A percentile compares a stretch with the other conserved stretches of the same genome.
Evolutionary conservation across 2,797 vertebrate genomes (phyloP).

Genomic region (Rhynchonycteris naso): DNA sequence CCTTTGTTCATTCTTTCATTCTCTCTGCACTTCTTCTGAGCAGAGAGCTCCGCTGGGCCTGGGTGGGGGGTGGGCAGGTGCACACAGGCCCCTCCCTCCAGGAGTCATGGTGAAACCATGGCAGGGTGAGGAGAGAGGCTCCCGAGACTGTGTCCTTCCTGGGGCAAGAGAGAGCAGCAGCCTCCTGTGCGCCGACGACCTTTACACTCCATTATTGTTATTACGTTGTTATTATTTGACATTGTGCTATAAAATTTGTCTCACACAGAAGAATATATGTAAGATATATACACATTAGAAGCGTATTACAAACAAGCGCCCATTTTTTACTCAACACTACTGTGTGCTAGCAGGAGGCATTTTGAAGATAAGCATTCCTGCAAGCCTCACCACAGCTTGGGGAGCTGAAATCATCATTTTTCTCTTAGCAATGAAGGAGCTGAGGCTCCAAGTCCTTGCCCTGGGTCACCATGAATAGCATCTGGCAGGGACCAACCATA

Average conservation of each 20-base stretch:
- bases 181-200: background rate
- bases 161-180: background rate
- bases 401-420: background rate
- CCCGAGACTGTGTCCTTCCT: background rate
- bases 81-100: no score
- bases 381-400: fast-evolving
- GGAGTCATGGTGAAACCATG: background rate
- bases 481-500: no score
- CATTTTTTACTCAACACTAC: background rate
- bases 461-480: fast-evolving
- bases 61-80: fast-evolving
- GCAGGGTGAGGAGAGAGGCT: background rate
- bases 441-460: background rate
- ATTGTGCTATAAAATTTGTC: background rate
- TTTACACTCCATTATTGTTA: background rate
- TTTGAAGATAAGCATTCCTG: background rate
- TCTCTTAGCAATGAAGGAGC: background rate
- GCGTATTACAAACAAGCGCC: background rate
- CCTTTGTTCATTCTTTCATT: fast-evolving
- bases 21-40: background rate
- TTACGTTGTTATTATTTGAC: background rate
- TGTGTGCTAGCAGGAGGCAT: fast-evolving
- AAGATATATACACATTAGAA: background rate
- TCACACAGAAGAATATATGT: background rate
- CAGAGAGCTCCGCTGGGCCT: background rate